Percentiles rank a stretch among this genome's conserved stretches.
These are phyloP conservation scores for Danio albolineatus DNA, from an alignment of 2,797 vertebrate species.

Conservation along the genomic window DNA sequence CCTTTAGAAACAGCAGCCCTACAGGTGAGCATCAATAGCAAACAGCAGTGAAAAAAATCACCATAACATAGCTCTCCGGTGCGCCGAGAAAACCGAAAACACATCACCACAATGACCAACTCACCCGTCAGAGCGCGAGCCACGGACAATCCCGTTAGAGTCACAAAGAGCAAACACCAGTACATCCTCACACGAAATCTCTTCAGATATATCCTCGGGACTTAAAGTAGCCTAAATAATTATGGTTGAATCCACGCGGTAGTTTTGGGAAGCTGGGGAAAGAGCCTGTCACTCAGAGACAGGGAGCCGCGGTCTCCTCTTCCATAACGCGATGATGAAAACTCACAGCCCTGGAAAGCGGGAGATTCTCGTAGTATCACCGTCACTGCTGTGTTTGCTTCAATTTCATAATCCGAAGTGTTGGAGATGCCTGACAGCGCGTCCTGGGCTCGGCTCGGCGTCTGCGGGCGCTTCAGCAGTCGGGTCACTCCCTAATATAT, in stretches of 20 bases:
- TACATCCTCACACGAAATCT: conserved; percentile 55
- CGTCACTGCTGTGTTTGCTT: neutral
- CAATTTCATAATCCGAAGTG: conserved; percentile 30
- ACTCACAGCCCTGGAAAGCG: neutral
- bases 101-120: conserved; percentile 23
- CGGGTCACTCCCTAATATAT: conserved; percentile 45
- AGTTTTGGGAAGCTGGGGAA: conserved; percentile 5
- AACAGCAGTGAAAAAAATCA: neutral
- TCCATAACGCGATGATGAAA: conserved; percentile 3
- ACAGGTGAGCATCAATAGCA: conserved; percentile 17
- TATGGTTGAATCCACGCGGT: conserved; percentile 5
- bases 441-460: neutral
- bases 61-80: neutral
- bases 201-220: conserved; percentile 16
- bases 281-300: conserved; percentile 15
- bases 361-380: neutral
- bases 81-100: neutral
- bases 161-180: conserved; percentile 40
- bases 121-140: conserved; percentile 55
- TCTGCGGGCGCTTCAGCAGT: conserved; percentile 36
- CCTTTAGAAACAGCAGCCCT: neutral
- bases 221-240: neutral
- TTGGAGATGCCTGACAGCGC: conserved; percentile 24
- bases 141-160: conserved; percentile 27
- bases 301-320: conserved; percentile 16